Evolutionary conservation across 2,113 vertebrate species (phyloP).

Genomic region (Pseudorectes ferrugineus): DNA sequence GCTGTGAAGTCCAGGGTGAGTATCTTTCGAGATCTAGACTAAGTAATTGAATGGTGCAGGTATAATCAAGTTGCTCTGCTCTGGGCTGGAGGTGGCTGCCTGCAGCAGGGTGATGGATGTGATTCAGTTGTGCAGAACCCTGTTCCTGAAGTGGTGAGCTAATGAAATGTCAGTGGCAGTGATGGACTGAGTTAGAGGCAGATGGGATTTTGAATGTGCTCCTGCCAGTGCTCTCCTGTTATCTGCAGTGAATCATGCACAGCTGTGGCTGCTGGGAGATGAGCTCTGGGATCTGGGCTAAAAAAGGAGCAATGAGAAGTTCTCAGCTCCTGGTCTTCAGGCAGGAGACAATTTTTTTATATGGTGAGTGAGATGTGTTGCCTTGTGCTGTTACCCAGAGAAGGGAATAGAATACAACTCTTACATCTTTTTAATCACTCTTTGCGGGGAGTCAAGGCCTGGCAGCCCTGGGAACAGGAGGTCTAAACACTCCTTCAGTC

Average conservation of each 20-base stretch:
- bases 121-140: neutral
- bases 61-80: neutral
- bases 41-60: neutral
- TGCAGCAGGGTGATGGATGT: neutral
- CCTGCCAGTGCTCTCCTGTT: neutral
- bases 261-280: neutral
- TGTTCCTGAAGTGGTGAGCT: neutral
- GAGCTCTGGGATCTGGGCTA: neutral
- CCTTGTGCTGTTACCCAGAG: neutral
- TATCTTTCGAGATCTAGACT: neutral
- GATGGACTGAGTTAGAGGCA: neutral
- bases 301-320: neutral
- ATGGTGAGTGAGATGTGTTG: neutral
- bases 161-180: neutral
- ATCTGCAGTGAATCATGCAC: neutral
- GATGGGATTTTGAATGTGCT: neutral
- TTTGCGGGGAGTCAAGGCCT: neutral
- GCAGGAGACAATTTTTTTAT: neutral
- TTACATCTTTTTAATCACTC: neutral
- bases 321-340: neutral
- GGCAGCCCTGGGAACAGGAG: neutral
- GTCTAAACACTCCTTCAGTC: neutral
- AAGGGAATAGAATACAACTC: neutral
- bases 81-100: neutral
- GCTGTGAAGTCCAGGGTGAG: neutral